Evolutionary conservation across 2,797 vertebrate genomes (phyloP).

Genomic region (Acipenser ruthenus): DNA sequence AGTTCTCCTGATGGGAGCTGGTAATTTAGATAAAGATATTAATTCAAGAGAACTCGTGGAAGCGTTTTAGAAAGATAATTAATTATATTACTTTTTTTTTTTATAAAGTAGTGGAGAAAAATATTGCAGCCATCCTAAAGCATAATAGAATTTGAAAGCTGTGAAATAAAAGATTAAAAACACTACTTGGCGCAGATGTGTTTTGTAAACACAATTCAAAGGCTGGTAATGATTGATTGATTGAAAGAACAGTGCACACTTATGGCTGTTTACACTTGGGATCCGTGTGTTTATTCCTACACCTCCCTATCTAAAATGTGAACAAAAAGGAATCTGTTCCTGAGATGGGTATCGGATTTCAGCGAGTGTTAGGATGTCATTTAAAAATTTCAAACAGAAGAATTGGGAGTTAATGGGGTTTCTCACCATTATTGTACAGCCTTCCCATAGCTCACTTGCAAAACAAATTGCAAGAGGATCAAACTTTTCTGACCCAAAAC

Average conservation of each 20-base stretch:
- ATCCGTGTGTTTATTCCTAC: neutral
- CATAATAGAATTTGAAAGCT: conserved; percentile 6
- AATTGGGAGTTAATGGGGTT: neutral
- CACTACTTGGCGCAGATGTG: neutral
- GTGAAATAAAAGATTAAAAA: conserved; percentile 1
- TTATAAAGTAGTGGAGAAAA: neutral
- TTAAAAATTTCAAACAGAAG: conserved; percentile 11
- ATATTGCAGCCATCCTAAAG: conserved; percentile 1
- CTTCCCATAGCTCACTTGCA: conserved; percentile 5
- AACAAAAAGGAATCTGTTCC: conserved; percentile 8
- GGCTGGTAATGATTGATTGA: neutral
- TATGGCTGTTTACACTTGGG: neutral
- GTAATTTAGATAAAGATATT: no score
- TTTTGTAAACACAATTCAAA: neutral
- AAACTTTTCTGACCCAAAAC: conserved; percentile 11
- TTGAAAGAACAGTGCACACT: neutral
- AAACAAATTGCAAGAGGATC: conserved; percentile 10
- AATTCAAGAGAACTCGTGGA: no score
- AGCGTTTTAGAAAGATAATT: no score
- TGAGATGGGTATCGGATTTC: conserved; percentile 12
- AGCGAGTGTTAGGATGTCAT: conserved; percentile 1
- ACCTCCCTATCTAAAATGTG: conserved; percentile 1
- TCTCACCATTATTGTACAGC: neutral
- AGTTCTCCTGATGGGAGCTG: no score
- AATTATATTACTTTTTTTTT: neutral